A percentile compares a stretch with the other conserved stretches of the same genome.
Conservation (phyloP, 2,113 vertebrate genomes). For the Rattus rattus region DNA sequence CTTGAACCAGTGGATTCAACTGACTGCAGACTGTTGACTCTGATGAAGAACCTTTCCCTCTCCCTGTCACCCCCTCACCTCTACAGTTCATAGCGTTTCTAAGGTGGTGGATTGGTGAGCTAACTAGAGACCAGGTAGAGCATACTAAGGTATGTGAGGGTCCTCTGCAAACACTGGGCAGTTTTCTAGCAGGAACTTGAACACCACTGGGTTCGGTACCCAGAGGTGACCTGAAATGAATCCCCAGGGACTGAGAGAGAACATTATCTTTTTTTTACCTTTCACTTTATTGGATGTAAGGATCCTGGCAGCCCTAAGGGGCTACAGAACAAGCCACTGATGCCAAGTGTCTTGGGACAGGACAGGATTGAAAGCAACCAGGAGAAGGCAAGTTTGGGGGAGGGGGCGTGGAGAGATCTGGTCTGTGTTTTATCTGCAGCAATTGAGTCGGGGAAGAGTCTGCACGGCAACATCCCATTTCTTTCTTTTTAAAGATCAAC, state of each 20-base stretch:
- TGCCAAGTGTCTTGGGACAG: background rate
- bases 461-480: background rate
- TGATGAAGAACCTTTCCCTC: background rate
- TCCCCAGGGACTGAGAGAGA: background rate
- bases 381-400: background rate
- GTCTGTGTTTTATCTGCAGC: background rate
- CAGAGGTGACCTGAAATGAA: too few relatives aligned
- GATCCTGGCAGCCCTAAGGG: background rate
- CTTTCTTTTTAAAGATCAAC: too few relatives aligned
- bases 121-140: background rate
- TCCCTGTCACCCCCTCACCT: background rate
- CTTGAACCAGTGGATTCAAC: background rate
- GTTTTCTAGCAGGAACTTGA: background rate
- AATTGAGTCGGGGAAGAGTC: background rate
- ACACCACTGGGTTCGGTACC: too few relatives aligned
- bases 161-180: too few relatives aligned
- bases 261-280: background rate
- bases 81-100: background rate
- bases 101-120: background rate
- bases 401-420: accelerated
- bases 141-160: accelerated
- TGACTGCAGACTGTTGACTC: too few relatives aligned
- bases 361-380: background rate
- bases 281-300: background rate
- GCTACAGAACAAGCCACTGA: background rate